phyloP scores from a whole-genome alignment of 1,140 invertebrate species.

The Monomorium pharaonis region DNA sequence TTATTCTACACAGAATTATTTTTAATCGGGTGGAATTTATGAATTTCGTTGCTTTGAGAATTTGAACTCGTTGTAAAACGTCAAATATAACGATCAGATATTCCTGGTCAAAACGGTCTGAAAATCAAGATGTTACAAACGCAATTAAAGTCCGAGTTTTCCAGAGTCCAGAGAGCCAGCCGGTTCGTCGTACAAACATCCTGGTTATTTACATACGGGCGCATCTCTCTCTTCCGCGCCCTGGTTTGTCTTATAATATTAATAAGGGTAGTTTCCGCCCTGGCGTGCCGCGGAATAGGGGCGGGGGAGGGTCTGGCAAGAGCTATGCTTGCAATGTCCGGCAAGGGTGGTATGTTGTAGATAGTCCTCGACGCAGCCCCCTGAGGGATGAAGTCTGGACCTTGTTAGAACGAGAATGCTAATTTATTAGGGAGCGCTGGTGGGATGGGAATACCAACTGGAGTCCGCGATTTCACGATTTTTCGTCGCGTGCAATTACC shows the following conservation, averaged over 20 bases:
- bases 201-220: conserved; percentile 79
- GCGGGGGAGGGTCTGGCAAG: conserved; percentile 76
- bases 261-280: conserved; percentile 83
- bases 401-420: conserved; percentile 85
- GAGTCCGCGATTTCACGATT: conserved; percentile 73
- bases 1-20: neutral
- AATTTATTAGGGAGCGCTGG: conserved; percentile 83
- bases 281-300: conserved; percentile 76
- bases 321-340: conserved; percentile 85
- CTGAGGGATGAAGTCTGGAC: conserved; percentile 83
- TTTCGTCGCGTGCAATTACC: conserved; percentile 49
- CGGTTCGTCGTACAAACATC: conserved; percentile 75
- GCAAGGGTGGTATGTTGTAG: conserved; percentile 83
- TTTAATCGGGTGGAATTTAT: neutral
- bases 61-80: neutral
- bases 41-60: neutral
- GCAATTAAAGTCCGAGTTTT: conserved; percentile 64
- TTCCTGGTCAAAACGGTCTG: neutral
- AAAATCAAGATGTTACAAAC: conserved; percentile 54
- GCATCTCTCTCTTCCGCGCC: conserved; percentile 36
- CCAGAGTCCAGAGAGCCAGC: conserved; percentile 19
- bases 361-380: conserved; percentile 76
- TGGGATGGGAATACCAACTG: conserved; percentile 59
- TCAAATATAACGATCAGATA: conserved; percentile 35
- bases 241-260: conserved; percentile 84